These are phyloP conservation scores for Astropecten irregularis DNA, from an alignment of 53 echinoderm and acorn worm genomes.

Conservation along the genomic window DNA sequence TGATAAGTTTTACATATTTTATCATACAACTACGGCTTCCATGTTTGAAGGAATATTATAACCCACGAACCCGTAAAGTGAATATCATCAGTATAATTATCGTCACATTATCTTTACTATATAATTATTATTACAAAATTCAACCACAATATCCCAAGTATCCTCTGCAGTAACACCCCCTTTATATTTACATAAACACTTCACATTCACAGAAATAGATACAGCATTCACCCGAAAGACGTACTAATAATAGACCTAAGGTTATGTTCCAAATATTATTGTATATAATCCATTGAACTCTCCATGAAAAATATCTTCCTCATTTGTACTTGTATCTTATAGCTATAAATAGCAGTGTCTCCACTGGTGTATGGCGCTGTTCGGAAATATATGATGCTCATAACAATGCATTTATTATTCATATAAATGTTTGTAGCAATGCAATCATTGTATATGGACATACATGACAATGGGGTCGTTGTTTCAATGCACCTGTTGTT, in stretches of 20 bases:
- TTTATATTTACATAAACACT: constrained; percentile 25
- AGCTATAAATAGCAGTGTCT: no score
- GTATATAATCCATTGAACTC: not conserved
- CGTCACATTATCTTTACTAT: no score
- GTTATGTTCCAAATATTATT: not conserved
- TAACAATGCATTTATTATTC: no score
- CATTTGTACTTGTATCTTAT: no score
- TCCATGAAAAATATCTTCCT: constrained; percentile 21
- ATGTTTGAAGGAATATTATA: not conserved
- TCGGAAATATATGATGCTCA: no score
- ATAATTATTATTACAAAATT: not conserved
- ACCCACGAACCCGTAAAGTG: constrained; percentile 37
- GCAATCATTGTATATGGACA: no score
- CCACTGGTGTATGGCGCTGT: no score
- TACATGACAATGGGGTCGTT: no score
- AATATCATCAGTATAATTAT: not conserved
- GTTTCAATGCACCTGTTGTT: no score
- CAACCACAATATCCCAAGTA: not conserved
- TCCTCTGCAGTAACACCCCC: not conserved
- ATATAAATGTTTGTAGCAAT: no score
- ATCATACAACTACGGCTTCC: not conserved
- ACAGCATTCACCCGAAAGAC: constrained; percentile 26
- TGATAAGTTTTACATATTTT: not conserved
- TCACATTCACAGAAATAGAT: not conserved
- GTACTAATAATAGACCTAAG: constrained; percentile 11